Evolutionary conservation across 1,140 invertebrate genomes (phyloP), one percentile per base, ranked within the genome.

Genomic region (Teleopsis dalmanni): DNA sequence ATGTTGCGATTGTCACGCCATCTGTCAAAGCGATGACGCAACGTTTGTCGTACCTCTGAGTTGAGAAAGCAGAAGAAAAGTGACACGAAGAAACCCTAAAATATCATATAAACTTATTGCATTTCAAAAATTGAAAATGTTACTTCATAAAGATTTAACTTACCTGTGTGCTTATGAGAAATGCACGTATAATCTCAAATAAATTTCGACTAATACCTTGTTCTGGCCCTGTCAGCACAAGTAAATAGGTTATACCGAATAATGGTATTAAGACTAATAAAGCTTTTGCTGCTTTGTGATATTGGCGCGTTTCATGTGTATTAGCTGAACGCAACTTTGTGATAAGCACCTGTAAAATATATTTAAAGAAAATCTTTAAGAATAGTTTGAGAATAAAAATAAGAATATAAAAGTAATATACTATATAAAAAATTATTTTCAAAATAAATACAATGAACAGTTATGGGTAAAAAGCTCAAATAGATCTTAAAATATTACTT

Each of bases 31-130:
- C 88, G 87, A 72, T 92, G 86, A 37, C 82, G 77, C 46, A 93
- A 70, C 0, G 88, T 82, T 62, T 88, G 87, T 36, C 88, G 83
- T 10, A 96, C 92, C 73, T 95, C 91, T 0, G 85, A 88, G 72
- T 94, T 95, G 29, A 93, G 78, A 71, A 94, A 94, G 72, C 91
- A 93, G 72, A 92, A 94, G 66, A 93, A 85, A 14, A 94, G 64
- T 8, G 88, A 85, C 31, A 93, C 88, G 27, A 83, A 83, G 59
- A 91, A 84, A 36, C 90, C 91, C 68, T 70, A 8, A 0, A 46
- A 14, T 1, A 19, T 41, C 19, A n/a, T 13, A 23, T 19, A 27
- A 45, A 34, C 4, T 29, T 16, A 11, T 45, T 16, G 10, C 11
- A 11, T 16, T 11, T 33, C 33, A 9, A 22, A 25, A 37, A 45